Conservation (phyloP, 1,140 invertebrate species). For the Scaptomyza montana region DNA sequence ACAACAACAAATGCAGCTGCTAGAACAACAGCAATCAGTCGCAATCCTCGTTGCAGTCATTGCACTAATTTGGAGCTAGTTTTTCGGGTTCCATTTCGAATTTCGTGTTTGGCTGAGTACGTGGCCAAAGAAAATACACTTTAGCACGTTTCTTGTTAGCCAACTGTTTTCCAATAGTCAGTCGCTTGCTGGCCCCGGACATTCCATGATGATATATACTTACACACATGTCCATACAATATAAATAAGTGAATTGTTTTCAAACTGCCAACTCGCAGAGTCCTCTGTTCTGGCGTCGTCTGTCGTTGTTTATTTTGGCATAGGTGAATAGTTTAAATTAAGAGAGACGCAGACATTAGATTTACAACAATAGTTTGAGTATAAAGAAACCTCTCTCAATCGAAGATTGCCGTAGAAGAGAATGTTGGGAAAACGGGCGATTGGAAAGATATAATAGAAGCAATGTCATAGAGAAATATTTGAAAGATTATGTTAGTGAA, state of each 20-base stretch:
- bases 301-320: constrained; percentile 64
- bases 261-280: background rate
- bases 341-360: constrained; percentile 41
- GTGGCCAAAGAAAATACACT: constrained; percentile 78
- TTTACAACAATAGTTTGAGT: constrained; percentile 20
- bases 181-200: constrained; percentile 12
- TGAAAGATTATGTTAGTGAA: too few relatives aligned
- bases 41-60: constrained; percentile 58
- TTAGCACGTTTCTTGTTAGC: constrained; percentile 81
- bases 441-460: too few relatives aligned
- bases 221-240: constrained; percentile 13
- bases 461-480: too few relatives aligned
- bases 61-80: constrained; percentile 75
- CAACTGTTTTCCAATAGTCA: constrained; percentile 50
- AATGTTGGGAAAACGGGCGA: too few relatives aligned
- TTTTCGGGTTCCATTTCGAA: constrained; percentile 60
- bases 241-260: constrained; percentile 29
- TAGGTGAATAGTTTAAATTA: constrained; percentile 64
- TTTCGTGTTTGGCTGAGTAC: constrained; percentile 45
- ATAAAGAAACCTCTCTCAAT: background rate
- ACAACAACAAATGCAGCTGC: constrained; percentile 15
- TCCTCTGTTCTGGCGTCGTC: constrained; percentile 27
- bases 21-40: constrained; percentile 64
- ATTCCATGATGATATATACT: constrained; percentile 59
- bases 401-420: too few relatives aligned